Base-by-base conservation (phyloP, 2,113 vertebrate genomes). In the Bucco capensis region DNA sequence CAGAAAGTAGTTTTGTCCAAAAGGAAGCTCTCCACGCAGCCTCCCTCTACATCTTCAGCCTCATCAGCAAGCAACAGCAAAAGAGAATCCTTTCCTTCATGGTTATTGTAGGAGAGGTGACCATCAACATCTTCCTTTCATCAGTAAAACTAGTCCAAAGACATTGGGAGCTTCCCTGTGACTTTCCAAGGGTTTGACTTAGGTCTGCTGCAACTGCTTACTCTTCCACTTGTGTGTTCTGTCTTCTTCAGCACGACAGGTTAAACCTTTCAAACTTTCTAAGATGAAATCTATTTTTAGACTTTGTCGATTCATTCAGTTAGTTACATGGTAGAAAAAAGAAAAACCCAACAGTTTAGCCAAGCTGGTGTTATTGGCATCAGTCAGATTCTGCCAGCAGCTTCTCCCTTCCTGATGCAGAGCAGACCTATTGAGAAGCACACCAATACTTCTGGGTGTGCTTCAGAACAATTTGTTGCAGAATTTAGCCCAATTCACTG, bases 401-500 rank as follows among this genome's bases (percentile, higher is more conserved):
- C 27, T 85, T 67, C 35, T 66, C 31, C 49, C 21, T 70, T 73
- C 38, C 42, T 42, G n/a, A 16, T 37, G 19, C 44, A 24, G 37
- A 71, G 13, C 23, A 58, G 28, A 15, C 50, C 38, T 72, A 5
- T 12, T 65, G 51, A 83, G 88, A 73, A 46, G 8, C 16, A 16
- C 33, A 6, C 0, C 0, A 25, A 74, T 57, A 62, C 31, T 83
- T 83, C 51, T 71, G 13, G 44, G 60, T 90, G 76, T 53, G 30
- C 54, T 84, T 65, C 1, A 2, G 38, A 92, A 64, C 35, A 69
- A 57, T 65, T 27, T 54, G 28, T 49, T 77, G 56, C 25, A 86
- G 72, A 84, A 87, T 95, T 90, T 77, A 83, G 81, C 51, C 62
- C 61, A n/a, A 56, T 93, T 54, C 17, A 67, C n/a, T 75, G 93